phyloP scores from a whole-genome alignment of 2,797 vertebrate genomes.

The Lagothrix lagotricha region DNA sequence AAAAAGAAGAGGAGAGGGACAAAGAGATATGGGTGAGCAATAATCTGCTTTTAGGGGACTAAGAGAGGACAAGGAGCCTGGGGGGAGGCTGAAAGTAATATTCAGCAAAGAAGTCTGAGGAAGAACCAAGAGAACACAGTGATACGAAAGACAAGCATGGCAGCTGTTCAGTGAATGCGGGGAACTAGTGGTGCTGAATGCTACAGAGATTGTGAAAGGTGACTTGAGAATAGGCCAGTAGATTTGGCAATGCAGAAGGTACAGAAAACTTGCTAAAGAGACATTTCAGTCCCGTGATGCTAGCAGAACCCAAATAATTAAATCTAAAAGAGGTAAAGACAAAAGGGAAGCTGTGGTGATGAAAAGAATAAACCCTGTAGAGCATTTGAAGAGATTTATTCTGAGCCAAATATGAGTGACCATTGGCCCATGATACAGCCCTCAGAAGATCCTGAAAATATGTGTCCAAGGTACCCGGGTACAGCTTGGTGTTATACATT shows the following conservation, averaged over 20 bases:
- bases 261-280: background rate
- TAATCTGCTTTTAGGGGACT: background rate
- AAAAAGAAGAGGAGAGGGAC: background rate
- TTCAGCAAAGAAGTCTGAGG: background rate
- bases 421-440: background rate
- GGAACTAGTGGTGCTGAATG: background rate
- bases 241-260: background rate
- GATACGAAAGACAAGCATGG: background rate
- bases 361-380: background rate
- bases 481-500: background rate
- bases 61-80: background rate
- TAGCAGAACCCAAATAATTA: background rate
- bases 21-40: background rate
- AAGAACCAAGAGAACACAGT: background rate
- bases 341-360: background rate
- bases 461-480: background rate
- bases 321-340: background rate
- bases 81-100: background rate
- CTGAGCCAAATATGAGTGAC: background rate
- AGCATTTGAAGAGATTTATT: background rate
- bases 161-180: background rate
- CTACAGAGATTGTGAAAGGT: background rate
- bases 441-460: background rate
- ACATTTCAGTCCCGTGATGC: background rate
- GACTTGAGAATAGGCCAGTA: background rate